A percentile compares a stretch with the other conserved stretches of the same genome.
phyloP scores from a whole-genome alignment of 2,888 invertebrate genomes.

The Drosophila peninsularis region DNA sequence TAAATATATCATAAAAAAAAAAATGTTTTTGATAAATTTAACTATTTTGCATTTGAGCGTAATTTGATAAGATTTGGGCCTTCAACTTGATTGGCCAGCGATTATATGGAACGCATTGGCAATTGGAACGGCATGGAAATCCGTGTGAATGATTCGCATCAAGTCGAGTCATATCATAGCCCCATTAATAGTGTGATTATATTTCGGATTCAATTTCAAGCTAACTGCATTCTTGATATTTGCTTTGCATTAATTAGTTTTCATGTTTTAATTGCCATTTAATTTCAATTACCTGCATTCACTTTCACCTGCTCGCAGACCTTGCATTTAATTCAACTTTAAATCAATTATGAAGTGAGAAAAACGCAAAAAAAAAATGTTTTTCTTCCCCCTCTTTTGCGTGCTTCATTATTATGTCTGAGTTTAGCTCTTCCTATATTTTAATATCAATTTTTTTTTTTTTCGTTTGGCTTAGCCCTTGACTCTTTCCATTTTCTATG shows the following conservation, averaged over 20 bases:
- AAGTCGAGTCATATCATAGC: background rate
- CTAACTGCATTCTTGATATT: conserved; percentile 17
- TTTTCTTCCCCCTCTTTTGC: background rate
- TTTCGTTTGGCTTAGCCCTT: conserved; percentile 1
- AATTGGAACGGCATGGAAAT: background rate
- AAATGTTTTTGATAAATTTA: conserved; percentile 48
- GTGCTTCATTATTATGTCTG: conserved; percentile 8
- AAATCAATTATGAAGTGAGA: background rate
- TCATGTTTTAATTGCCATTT: too few relatives aligned
- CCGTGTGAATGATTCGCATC: conserved; percentile 3
- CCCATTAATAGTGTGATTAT: conserved; percentile 2
- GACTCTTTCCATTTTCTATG: conserved; percentile 6
- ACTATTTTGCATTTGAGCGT: conserved; percentile 33
- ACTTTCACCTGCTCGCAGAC: background rate
- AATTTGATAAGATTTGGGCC: conserved; percentile 40
- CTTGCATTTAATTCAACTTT: conserved; percentile 10
- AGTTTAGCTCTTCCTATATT: background rate
- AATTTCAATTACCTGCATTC: too few relatives aligned
- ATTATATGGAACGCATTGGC: conserved; percentile 10
- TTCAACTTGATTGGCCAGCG: conserved; percentile 20
- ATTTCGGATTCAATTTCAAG: conserved; percentile 2
- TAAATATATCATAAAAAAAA: conserved; percentile 15
- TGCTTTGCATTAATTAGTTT: background rate
- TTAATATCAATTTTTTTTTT: too few relatives aligned
- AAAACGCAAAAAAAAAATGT: background rate